phyloP scores from a whole-genome alignment of 2,888 invertebrate species.

The Taphrorychus bicolor region DNA sequence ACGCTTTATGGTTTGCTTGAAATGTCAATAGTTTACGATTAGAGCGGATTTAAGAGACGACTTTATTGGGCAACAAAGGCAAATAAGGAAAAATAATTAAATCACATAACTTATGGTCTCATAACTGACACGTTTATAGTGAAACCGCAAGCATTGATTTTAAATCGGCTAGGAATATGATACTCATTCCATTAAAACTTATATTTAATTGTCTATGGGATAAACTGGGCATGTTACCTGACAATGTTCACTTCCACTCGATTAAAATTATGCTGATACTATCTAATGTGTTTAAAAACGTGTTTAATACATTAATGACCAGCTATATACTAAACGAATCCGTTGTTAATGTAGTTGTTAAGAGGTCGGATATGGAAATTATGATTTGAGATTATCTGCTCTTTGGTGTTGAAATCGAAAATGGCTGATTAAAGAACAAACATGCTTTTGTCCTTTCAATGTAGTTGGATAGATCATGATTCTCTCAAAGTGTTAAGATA shows the following conservation, averaged over 20 bases:
- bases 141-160: not conserved
- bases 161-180: not conserved
- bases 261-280: constrained; percentile 50
- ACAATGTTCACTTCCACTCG: constrained; percentile 43
- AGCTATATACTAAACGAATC: constrained; percentile 16
- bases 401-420: not conserved
- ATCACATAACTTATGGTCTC: constrained; percentile 18
- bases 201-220: constrained; percentile 33
- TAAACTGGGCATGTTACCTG: constrained; percentile 23
- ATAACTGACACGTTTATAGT: constrained; percentile 20
- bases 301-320: constrained; percentile 38
- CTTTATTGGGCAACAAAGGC: not conserved
- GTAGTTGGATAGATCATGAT: no score
- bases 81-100: constrained; percentile 15
- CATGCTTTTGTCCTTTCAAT: no score
- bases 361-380: constrained; percentile 1
- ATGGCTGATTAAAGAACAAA: no score
- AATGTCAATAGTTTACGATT: not conserved
- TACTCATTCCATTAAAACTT: not conserved
- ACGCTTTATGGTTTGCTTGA: not conserved
- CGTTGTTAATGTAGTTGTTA: constrained; percentile 8
- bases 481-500: no score
- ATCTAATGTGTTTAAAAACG: constrained; percentile 45
- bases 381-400: not conserved
- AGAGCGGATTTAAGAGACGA: not conserved